Conservation (phyloP, 1,140 invertebrate species). For the Drosophila saltans region DNA sequence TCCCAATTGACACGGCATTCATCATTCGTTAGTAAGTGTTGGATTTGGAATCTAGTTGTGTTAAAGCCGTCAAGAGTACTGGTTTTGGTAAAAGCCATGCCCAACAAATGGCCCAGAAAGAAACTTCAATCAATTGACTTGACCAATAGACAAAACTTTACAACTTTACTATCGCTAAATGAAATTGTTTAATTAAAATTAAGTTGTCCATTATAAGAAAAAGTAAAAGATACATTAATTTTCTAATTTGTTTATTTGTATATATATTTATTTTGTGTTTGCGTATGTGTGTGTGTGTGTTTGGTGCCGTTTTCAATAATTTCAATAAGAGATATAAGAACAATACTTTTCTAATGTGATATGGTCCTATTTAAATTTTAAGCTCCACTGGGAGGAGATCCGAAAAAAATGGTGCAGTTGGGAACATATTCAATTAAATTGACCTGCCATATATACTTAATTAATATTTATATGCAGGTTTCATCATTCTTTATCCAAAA, state of each 20-base stretch:
- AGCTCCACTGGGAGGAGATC: conserved; percentile 7
- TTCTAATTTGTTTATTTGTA: not conserved
- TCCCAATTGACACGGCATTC: no score
- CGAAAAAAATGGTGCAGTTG: not conserved
- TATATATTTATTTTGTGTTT: not conserved
- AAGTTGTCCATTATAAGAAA: no score
- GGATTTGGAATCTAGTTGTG: no score
- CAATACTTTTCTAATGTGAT: not conserved
- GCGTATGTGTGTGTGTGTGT: not conserved
- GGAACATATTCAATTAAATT: not conserved
- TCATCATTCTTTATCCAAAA: conserved; percentile 21
- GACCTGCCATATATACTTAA: not conserved
- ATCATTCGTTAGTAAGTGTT: no score
- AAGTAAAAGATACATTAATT: no score
- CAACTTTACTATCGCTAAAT: no score
- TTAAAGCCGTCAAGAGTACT: no score
- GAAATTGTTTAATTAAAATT: no score
- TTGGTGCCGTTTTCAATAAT: not conserved
- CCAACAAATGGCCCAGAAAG: no score
- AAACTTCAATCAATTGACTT: no score
- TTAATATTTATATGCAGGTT: conserved; percentile 17
- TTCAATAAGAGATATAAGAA: not conserved
- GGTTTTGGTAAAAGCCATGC: no score
- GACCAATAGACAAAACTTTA: no score
- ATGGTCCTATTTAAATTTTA: not conserved